Evolutionary conservation across 2,113 vertebrate genomes (phyloP).

Genomic region (Pteronura brasiliensis): DNA sequence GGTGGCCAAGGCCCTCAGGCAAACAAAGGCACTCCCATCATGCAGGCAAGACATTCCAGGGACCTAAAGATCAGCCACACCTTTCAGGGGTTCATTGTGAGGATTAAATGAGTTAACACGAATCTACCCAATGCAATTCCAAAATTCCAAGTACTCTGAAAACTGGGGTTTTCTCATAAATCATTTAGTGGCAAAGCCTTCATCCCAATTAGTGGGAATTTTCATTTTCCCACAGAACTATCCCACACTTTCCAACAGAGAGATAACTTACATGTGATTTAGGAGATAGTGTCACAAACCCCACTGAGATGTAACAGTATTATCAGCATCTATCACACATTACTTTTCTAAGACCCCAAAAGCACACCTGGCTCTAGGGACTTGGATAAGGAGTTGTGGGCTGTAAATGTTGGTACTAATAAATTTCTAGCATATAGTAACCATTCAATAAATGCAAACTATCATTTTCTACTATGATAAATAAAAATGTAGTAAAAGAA

Average conservation of each 20-base stretch:
- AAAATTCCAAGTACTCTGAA: slow-evolving; percentile 5
- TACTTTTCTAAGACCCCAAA: neutral
- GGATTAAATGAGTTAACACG: neutral
- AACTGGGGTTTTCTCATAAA: neutral
- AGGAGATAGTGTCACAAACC: neutral
- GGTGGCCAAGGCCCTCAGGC: neutral
- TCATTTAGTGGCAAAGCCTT: neutral
- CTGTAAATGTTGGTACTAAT: neutral
- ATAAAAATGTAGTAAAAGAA: neutral
- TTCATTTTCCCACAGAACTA: neutral
- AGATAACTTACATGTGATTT: neutral
- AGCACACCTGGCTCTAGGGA: neutral
- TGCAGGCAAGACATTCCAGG: neutral
- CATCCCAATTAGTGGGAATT: neutral
- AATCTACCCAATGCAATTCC: neutral
- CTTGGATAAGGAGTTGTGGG: neutral
- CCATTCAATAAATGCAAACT: neutral
- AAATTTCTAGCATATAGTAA: neutral
- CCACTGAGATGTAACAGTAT: fast-evolving
- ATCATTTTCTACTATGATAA: neutral
- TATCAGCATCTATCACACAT: neutral
- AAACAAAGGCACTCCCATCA: neutral
- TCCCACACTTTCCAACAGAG: neutral
- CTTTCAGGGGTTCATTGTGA: neutral
- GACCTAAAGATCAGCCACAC: neutral